Conservation (phyloP, 2,113 vertebrate species). For the human (Homo sapiens) region DNA sequence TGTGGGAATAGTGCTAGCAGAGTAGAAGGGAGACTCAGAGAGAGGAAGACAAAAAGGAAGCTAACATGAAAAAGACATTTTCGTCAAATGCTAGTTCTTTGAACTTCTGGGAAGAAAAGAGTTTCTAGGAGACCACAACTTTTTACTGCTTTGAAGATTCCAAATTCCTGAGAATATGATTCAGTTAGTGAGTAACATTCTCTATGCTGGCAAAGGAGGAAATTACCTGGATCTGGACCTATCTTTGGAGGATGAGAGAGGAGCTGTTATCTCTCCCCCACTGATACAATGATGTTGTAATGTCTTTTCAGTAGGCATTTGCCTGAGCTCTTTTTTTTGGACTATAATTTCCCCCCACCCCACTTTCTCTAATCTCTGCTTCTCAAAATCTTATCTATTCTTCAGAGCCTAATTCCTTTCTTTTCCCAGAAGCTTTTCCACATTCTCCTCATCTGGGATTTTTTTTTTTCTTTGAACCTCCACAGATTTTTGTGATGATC, state of each 20-base stretch:
- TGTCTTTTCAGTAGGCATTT: neutral
- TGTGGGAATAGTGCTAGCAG: neutral
- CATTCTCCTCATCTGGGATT: neutral
- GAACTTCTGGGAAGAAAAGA: neutral
- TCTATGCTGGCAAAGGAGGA: neutral
- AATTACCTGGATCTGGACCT: neutral
- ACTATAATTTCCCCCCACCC: neutral
- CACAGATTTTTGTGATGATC: neutral
- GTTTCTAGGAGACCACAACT: neutral
- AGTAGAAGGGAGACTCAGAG: neutral
- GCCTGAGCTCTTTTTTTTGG: neutral
- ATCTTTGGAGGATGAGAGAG: neutral
- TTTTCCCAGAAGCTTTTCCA: neutral
- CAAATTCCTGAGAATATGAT: neutral
- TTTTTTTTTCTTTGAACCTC: neutral
- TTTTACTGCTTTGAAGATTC: neutral
- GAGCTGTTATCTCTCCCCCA: neutral
- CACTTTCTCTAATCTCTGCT: neutral
- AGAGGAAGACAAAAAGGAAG: neutral
- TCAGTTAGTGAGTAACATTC: neutral
- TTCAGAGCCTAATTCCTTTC: neutral
- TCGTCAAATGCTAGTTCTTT: neutral
- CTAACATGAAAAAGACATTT: neutral
- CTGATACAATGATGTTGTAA: no score
- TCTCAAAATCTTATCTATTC: neutral